These are phyloP conservation scores for Chromoteleia sp. DNA, from an alignment of 2,888 invertebrate genomes.

Conservation along the genomic window DNA sequence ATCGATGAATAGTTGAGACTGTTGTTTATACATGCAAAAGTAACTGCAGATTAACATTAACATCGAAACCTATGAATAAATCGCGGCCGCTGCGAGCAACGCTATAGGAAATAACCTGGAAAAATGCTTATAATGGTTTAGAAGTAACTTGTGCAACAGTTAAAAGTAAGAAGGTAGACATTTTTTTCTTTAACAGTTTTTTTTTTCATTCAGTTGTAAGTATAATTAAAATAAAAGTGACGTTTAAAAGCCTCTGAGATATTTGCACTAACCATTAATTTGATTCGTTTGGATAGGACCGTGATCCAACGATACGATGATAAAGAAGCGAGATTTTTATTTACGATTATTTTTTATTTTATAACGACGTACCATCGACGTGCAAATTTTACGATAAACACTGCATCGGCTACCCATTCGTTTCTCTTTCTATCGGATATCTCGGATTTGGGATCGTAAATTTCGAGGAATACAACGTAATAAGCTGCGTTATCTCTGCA, in stretches of 20 bases:
- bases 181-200: no score
- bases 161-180: background rate
- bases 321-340: background rate
- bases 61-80: conserved; percentile 62
- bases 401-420: conserved; percentile 12
- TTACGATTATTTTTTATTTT: no score
- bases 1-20: conserved; percentile 51
- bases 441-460: conserved; percentile 43
- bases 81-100: background rate
- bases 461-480: conserved; percentile 54
- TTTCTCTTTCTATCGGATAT: conserved; percentile 8
- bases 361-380: background rate
- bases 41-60: conserved; percentile 61
- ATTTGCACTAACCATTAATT: no score
- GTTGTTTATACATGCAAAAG: conserved; percentile 49
- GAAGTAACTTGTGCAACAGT: background rate
- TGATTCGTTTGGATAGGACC: no score
- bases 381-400: conserved; percentile 32
- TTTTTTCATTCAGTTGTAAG: no score
- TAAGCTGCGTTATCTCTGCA: conserved; percentile 49
- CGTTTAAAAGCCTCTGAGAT: no score
- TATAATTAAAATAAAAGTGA: no score
- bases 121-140: conserved; percentile 16
- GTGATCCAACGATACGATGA: background rate
- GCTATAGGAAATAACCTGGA: conserved; percentile 34